Conservation (phyloP, 2,888 invertebrate species). For the Spodoptera exigua region DNA sequence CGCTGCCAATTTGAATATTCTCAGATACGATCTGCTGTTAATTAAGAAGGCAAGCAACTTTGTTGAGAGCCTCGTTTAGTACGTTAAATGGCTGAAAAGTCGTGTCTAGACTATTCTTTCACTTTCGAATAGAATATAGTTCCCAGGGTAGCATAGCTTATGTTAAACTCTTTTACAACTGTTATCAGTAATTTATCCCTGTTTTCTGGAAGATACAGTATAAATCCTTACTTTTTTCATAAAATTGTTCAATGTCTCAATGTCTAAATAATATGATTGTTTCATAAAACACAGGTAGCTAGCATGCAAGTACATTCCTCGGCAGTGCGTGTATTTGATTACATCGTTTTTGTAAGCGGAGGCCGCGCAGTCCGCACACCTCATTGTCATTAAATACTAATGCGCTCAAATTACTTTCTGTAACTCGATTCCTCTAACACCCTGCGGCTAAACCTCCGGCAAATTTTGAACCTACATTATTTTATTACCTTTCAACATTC, state of each 20-base stretch:
- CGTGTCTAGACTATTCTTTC: neutral
- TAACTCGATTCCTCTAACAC: conserved; percentile 43
- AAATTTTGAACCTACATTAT: conserved; percentile 30
- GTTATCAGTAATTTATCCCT: no score
- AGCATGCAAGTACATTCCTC: neutral
- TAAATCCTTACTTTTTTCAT: no score
- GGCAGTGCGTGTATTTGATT: conserved; percentile 26
- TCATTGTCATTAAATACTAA: conserved; percentile 50
- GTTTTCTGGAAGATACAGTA: no score
- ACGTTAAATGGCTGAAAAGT: neutral
- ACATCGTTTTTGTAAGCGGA: conserved; percentile 28
- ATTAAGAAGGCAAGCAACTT: conserved; percentile 22
- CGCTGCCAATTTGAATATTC: conserved; percentile 40
- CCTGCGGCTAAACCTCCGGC: conserved; percentile 45
- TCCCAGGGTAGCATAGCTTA: no score
- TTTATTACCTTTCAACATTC: conserved; percentile 1
- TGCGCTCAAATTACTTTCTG: conserved; percentile 55
- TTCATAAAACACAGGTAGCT: neutral
- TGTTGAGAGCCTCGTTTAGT: neutral
- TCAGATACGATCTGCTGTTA: conserved; percentile 33
- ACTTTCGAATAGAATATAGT: neutral
- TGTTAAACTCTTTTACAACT: no score
- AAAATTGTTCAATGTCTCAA: neutral
- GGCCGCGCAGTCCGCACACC: conserved; percentile 2
- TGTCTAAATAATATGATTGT: no score